These are phyloP conservation scores for Conopomorpha cramerella DNA, from an alignment of 1,140 invertebrate species.

Conservation along the genomic window DNA sequence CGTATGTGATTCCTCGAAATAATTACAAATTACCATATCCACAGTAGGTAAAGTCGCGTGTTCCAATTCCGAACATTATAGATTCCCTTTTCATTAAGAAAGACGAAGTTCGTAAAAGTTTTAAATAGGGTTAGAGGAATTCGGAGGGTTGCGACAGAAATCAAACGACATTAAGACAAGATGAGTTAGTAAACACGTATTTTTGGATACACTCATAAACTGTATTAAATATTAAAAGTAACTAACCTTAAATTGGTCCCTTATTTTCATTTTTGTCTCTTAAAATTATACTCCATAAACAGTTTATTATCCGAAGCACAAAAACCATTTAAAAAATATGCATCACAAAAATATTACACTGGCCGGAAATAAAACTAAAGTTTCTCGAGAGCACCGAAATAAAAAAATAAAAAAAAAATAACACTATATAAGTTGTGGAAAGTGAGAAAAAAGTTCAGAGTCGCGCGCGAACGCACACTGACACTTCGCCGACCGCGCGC, in stretches of 20 bases:
- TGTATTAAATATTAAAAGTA: slow-evolving; percentile 9
- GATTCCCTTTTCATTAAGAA: slow-evolving; percentile 31
- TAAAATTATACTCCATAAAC: slow-evolving; percentile 10
- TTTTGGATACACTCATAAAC: too few relatives aligned
- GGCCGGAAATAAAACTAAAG: too few relatives aligned
- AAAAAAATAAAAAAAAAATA: neutral
- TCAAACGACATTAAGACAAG: too few relatives aligned
- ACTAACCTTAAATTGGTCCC: slow-evolving; percentile 43
- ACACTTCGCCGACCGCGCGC: slow-evolving; percentile 27
- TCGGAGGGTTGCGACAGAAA: too few relatives aligned
- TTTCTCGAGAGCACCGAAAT: neutral
- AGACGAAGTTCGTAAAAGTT: slow-evolving; percentile 4
- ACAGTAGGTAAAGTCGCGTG: too few relatives aligned
- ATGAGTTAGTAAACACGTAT: too few relatives aligned
- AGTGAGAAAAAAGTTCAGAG: neutral
- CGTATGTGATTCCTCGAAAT: too few relatives aligned
- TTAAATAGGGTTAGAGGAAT: slow-evolving; percentile 11
- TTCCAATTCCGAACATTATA: too few relatives aligned
- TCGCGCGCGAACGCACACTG: slow-evolving; percentile 6
- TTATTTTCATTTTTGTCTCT: slow-evolving; percentile 45
- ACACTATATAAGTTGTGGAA: neutral
- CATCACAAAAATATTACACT: too few relatives aligned
- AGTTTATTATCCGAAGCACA: too few relatives aligned
- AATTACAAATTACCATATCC: neutral
- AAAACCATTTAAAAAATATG: too few relatives aligned